phyloP scores from a whole-genome alignment of 2,888 invertebrate genomes.

The Dyspetes luteomarginatus region DNA sequence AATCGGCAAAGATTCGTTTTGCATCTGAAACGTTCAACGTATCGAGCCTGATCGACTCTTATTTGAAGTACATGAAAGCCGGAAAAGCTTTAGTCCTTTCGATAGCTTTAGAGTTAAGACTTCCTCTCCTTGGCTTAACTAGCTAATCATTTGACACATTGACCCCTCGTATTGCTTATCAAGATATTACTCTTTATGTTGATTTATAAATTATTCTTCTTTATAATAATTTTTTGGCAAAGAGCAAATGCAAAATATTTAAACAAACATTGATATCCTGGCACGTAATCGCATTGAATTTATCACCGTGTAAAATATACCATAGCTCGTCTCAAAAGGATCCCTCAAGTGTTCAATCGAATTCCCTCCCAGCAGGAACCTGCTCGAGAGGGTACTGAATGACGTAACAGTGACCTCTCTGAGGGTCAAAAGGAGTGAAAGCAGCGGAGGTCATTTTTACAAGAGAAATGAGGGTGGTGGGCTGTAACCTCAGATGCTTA shows the following conservation, averaged over 20 bases:
- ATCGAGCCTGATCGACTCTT: neutral
- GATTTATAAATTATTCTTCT: no score
- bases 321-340: neutral
- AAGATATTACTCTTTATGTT: no score
- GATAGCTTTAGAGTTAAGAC: neutral
- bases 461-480: conserved; percentile 71
- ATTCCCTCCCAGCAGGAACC: conserved; percentile 59
- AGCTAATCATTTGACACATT: neutral
- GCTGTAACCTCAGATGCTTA: conserved; percentile 75
- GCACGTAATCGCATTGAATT: conserved; percentile 4
- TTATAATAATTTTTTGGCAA: no score
- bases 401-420: conserved; percentile 81
- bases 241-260: no score
- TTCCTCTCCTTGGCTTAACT: neutral
- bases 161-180: neutral
- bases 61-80: neutral
- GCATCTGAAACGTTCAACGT: neutral
- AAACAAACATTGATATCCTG: neutral
- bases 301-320: conserved; percentile 6
- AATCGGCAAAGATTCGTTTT: neutral
- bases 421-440: conserved; percentile 62
- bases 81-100: neutral
- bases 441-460: conserved; percentile 69
- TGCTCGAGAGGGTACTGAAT: conserved; percentile 80
- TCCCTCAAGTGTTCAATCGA: conserved; percentile 26